A percentile compares a stretch with the other conserved stretches of the same genome.
Evolutionary conservation across 2,888 invertebrate species (phyloP).

Genomic region (Tiliacea aurago): DNA sequence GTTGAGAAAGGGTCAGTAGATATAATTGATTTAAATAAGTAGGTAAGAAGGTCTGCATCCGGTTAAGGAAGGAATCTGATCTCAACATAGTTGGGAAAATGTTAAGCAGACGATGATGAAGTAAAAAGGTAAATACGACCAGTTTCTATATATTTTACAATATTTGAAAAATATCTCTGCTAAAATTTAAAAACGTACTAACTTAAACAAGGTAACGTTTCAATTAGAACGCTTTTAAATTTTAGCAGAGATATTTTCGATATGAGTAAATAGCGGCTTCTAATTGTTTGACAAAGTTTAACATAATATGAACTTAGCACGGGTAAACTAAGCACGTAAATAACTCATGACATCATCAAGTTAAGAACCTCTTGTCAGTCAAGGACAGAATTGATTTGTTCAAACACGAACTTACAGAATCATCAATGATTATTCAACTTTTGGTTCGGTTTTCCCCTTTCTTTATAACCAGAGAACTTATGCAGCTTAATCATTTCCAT

Average conservation of each 20-base stretch:
- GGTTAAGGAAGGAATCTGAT: not conserved
- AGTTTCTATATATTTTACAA: too few species aligned
- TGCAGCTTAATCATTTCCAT: not conserved
- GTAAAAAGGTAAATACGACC: not conserved
- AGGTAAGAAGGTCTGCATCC: not conserved
- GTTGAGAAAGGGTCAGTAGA: conserved; percentile 43
- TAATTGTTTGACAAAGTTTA: not conserved
- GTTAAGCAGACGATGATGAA: too few species aligned
- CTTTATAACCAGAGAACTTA: not conserved
- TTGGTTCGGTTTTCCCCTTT: not conserved
- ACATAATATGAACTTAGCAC: conserved; percentile 1
- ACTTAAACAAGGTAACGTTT: too few species aligned
- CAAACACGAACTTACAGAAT: conserved; percentile 2
- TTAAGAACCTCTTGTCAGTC: conserved; percentile 34
- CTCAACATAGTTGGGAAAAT: not conserved
- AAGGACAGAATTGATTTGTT: conserved; percentile 25
- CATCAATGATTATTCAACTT: not conserved
- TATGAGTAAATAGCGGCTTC: not conserved
- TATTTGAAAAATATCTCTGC: not conserved
- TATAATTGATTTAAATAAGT: not conserved
- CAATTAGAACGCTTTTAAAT: too few species aligned
- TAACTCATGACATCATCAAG: conserved; percentile 43
- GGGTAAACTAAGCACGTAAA: conserved; percentile 9
- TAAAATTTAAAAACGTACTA: not conserved
- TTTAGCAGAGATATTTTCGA: too few species aligned